Conservation (phyloP, 2,888 invertebrate genomes). For the Schrankia costaestrigalis region DNA sequence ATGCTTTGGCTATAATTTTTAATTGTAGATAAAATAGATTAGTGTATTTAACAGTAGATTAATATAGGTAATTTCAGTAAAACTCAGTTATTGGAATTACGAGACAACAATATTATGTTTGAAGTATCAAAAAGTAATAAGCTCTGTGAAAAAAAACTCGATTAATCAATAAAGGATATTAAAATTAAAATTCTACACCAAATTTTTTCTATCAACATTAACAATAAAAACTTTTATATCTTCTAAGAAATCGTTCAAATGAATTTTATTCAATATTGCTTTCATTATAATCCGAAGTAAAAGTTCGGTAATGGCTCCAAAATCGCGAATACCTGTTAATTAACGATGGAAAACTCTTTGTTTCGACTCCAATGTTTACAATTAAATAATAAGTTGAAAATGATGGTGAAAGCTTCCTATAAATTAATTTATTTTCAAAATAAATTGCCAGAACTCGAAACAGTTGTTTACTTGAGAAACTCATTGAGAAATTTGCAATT, state of each 20-base stretch:
- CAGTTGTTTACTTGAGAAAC: conserved; percentile 1
- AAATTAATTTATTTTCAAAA: conserved; percentile 21
- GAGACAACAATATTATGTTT: too few relatives aligned
- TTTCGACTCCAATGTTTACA: conserved; percentile 19
- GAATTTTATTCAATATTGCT: conserved; percentile 22
- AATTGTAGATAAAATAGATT: too few relatives aligned
- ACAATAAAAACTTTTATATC: conserved; percentile 14
- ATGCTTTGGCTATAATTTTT: too few relatives aligned
- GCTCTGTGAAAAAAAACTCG: too few relatives aligned
- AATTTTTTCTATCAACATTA: conserved; percentile 14
- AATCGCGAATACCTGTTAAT: conserved; percentile 36
- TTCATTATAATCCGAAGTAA: conserved; percentile 24
- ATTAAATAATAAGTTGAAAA: conserved; percentile 26
- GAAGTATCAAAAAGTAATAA: too few relatives aligned
- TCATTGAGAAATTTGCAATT: too few relatives aligned
- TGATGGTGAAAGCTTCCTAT: conserved; percentile 12
- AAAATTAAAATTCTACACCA: too few relatives aligned
- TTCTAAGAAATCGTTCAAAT: conserved; percentile 7
- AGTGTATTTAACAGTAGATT: too few relatives aligned
- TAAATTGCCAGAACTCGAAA: conserved; percentile 13
- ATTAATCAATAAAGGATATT: too few relatives aligned
- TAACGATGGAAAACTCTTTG: conserved; percentile 23
- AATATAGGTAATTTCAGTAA: too few relatives aligned
- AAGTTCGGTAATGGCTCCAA: conserved; percentile 25
- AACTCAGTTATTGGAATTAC: too few relatives aligned